phyloP scores from a whole-genome alignment of 2,888 invertebrate species.

The Xanthorhoe spadicearia region DNA sequence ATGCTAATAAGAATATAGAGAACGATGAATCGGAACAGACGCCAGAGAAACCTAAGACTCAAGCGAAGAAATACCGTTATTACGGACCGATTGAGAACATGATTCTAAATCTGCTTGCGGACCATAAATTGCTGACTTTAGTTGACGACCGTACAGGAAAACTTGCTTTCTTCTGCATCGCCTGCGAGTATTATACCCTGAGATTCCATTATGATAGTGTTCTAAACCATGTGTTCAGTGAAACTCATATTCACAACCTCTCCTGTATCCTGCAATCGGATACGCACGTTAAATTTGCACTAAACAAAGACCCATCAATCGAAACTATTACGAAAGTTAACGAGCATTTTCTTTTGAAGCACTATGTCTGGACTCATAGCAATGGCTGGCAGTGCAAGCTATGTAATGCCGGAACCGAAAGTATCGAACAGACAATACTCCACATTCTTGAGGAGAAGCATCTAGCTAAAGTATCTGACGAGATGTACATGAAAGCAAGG shows the following conservation, averaged over 20 bases:
- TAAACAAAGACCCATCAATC: slow-evolving; percentile 57
- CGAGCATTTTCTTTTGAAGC: slow-evolving; percentile 65
- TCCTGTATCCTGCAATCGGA: slow-evolving; percentile 72
- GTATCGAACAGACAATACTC: slow-evolving; percentile 62
- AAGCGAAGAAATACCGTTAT: slow-evolving; percentile 74
- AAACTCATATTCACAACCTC: slow-evolving; percentile 74
- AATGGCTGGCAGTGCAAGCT: slow-evolving; percentile 63
- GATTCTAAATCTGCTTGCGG: slow-evolving; percentile 67
- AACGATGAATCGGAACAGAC: slow-evolving; percentile 72
- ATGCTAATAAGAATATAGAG: slow-evolving; percentile 75
- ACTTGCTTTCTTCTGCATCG: slow-evolving; percentile 78
- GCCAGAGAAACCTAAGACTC: slow-evolving; percentile 71
- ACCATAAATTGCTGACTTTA: slow-evolving; percentile 72
- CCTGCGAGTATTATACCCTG: slow-evolving; percentile 78
- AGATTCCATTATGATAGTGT: slow-evolving; percentile 80
- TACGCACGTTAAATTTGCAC: slow-evolving; percentile 66
- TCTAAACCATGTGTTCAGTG: slow-evolving; percentile 76
- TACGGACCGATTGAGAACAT: slow-evolving; percentile 76
- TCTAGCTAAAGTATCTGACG: slow-evolving; percentile 72
- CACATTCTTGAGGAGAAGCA: slow-evolving; percentile 78
- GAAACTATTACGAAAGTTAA: slow-evolving; percentile 75
- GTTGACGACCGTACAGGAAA: slow-evolving; percentile 79
- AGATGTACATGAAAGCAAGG: slow-evolving; percentile 67
- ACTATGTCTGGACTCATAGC: slow-evolving; percentile 57
- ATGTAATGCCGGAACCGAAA: slow-evolving; percentile 64